These are phyloP conservation scores for Parelbella ahira DNA, from an alignment of 2,888 invertebrate species.

Conservation along the genomic window DNA sequence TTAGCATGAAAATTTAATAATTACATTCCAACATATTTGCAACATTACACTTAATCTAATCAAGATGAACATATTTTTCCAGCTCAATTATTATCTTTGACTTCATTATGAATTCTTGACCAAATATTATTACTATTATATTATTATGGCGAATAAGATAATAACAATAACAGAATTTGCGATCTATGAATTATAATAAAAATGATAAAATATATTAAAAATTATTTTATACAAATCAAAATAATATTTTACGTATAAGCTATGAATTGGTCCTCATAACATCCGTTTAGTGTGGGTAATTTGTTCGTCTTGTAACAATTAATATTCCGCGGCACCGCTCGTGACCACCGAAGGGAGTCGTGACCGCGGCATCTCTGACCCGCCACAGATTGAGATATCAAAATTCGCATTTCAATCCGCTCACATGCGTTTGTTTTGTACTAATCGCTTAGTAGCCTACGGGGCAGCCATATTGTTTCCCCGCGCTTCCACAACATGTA, in stretches of 20 bases:
- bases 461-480: constrained; percentile 39
- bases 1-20: too few species aligned
- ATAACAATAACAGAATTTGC: too few species aligned
- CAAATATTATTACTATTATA: too few species aligned
- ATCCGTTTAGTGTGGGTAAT: constrained; percentile 61
- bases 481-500: constrained; percentile 6
- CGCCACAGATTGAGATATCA: constrained; percentile 76
- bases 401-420: constrained; percentile 70
- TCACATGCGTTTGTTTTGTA: constrained; percentile 66
- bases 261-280: constrained; percentile 38
- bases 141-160: too few species aligned
- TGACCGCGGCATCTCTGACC: constrained; percentile 77
- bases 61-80: too few species aligned
- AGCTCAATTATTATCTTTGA: too few species aligned
- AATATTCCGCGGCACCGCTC: constrained; percentile 48
- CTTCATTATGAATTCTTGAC: too few species aligned
- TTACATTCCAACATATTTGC: too few species aligned
- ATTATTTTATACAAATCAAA: too few species aligned
- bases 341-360: constrained; percentile 79
- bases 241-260: constrained; percentile 17
- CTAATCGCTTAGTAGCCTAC: constrained; percentile 53
- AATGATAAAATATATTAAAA: too few species aligned
- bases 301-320: constrained; percentile 55
- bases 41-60: too few species aligned
- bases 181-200: too few species aligned